Evolutionary conservation across 2,888 invertebrate genomes (phyloP), one percentile per base, ranked within the genome.

Genomic region (Dusona sp.): DNA sequence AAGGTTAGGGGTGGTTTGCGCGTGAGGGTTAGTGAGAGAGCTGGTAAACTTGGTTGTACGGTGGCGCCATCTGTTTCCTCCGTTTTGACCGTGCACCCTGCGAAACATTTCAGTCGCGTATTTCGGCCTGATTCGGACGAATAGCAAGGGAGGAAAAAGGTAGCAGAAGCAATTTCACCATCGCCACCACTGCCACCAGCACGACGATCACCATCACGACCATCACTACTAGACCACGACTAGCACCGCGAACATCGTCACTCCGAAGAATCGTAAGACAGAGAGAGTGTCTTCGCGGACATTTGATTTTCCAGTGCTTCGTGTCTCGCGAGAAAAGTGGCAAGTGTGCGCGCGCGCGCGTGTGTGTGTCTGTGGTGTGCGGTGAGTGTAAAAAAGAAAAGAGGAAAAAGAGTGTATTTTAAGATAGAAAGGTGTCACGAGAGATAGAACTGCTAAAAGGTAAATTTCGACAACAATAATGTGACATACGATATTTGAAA

Each of bases 1-100:
- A 29, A 25, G 29, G 29, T 29, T 16, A 29, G n/a, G 72, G 73
- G 54, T 36, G 1, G 51, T 48, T 73, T 54, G 65, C 29, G 86
- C 61, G 61, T 61, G 61, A 54, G 48, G 77, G 87, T 86, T 83
- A 88, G 88, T 90, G 90, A 88, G 87, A 88, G 86, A 88, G 84
- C 87, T 68, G 51, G 29, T 33, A 51, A 33, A 51, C 90, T 89
- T 88, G 88, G 81, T 88, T 73, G 88, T 88, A 83, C 87, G 80
- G 75, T 87, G 89, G 90, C 92, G 92, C 91, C 92, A 92, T 92
- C 92, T 92, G 91, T 88, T 89, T 89, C 88, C 84, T 89, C 90
- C 91, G 70, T 33, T 90, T 70, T 22, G 90, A 86, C 90, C 90
- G 91, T 91, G 91, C 92, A 91, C 90, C 91, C 91, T 90, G 87